A percentile compares a stretch with the other conserved stretches of the same genome.
Evolutionary conservation across 2,797 vertebrate genomes (phyloP).

Genomic region (Clarias platycephalus): DNA sequence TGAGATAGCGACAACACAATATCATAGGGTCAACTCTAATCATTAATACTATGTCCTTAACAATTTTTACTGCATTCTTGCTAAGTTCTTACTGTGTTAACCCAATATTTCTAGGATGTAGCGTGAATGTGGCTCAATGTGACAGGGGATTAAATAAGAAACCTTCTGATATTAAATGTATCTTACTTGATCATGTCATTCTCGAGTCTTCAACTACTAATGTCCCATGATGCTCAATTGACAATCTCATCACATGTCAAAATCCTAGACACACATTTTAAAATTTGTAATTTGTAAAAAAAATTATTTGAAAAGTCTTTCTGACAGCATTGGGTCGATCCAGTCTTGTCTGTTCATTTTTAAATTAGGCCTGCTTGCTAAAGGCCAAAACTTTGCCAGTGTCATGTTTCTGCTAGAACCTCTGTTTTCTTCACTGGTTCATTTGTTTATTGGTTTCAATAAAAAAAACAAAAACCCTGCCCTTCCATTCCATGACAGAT

Average conservation of each 20-base stretch:
- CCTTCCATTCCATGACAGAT: not conserved
- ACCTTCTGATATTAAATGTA: not conserved
- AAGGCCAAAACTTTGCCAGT: not conserved
- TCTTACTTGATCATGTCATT: not conserved
- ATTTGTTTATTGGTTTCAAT: not conserved
- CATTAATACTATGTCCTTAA: no score
- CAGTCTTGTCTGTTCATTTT: no score
- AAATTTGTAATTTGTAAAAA: not conserved
- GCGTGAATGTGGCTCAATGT: no score
- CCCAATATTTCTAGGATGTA: no score
- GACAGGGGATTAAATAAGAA: not conserved
- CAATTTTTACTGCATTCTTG: no score
- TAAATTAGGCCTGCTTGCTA: not conserved
- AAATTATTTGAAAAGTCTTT: no score
- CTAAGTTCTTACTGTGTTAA: no score
- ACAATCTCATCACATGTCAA: not conserved
- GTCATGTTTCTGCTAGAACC: not conserved
- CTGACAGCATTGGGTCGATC: no score
- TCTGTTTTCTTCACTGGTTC: not conserved
- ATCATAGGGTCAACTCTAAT: no score
- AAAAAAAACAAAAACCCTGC: not conserved
- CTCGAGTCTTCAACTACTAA: not conserved
- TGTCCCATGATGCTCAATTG: not conserved
- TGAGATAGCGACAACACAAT: no score
- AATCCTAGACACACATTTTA: not conserved